phyloP scores from a whole-genome alignment of 53 echinoderm and acorn worm genomes.

The Holothuria scabra region DNA sequence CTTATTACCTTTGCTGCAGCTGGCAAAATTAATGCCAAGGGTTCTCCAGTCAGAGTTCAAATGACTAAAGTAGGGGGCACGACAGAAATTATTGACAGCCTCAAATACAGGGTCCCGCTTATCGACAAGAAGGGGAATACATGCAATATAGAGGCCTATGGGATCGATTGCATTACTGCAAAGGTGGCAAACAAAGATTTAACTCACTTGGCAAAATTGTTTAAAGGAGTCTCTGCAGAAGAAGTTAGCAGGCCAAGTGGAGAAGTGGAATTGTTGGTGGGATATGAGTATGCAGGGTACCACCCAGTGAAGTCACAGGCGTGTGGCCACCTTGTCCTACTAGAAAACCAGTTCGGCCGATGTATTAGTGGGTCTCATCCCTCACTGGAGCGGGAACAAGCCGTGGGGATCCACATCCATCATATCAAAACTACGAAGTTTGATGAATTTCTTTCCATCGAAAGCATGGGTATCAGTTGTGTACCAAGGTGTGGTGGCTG shows the following conservation, averaged over 20 bases:
- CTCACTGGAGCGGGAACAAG: conserved; percentile 28
- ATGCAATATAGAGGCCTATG: conserved; percentile 48
- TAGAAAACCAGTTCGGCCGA: conserved; percentile 53
- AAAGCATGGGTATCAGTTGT: conserved; percentile 62
- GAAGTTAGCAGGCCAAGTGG: conserved; percentile 46
- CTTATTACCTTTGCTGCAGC: conserved; percentile 57
- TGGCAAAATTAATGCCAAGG: conserved; percentile 43
- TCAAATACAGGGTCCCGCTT: conserved; percentile 41
- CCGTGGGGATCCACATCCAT: conserved; percentile 32
- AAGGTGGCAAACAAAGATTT: conserved; percentile 42
- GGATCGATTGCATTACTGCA: conserved; percentile 55
- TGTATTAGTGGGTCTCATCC: conserved; percentile 52
- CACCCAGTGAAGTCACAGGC: conserved; percentile 42
- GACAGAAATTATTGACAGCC: conserved; percentile 54
- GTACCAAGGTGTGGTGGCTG: conserved; percentile 46
- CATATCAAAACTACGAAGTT: conserved; percentile 48
- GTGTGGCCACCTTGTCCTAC: conserved; percentile 45
- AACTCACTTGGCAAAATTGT: conserved; percentile 18
- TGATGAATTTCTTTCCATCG: conserved; percentile 56
- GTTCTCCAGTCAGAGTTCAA: conserved; percentile 37
- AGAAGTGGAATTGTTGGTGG: conserved; percentile 60
- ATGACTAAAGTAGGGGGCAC: conserved; percentile 55
- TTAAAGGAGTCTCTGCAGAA: background rate
- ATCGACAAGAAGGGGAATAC: conserved; percentile 41
- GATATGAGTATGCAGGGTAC: conserved; percentile 58